Base-by-base conservation (phyloP, 2,888 invertebrate genomes). In the Tribolium freemani region DNA sequence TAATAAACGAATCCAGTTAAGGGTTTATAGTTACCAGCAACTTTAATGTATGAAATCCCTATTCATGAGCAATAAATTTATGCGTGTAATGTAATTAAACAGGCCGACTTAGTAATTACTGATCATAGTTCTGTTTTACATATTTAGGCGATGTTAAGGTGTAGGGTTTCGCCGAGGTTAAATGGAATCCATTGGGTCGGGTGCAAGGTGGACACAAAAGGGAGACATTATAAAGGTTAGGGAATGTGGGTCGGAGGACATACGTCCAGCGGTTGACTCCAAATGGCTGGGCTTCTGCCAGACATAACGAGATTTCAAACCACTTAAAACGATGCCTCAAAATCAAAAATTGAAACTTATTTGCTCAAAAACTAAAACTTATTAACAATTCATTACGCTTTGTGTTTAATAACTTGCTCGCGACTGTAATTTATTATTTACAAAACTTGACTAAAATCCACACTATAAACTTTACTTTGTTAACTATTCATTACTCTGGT, bases 41-140 rank as follows among this genome's bases (percentile, higher is more conserved):
- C 60, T 72, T 69, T 56, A 72, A 67, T 38, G 50, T 63, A 58
- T 45, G 58, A 73, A 73, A 66, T 70, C 64, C 69, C 69, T 58
- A 67, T 70, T 67, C 69, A 69, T 73, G 54, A 64, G 64, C 70
- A 46, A 76, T 76, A 75, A 76, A 76, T 76, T 75, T 75, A 60
- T 66, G 71, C 70, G 70, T 70, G 58, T 76, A 76, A 69, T 72
- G 70, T 72, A 76, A 74, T 74, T 71, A 72, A 74, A 63, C 69
- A 64, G 74, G 74, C 69, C 71, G 69, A 69, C 74, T 68, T 64
- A 45, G 74, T 74, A 74, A 72, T 74, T 74, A 72, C 66, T 67
- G 69, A 72, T 71, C 63, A 74, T 66, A 74, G 69, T 69, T 66
- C 69, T 69, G 53, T 69, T 74, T 57, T 69, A 74, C 74, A 74